Evolutionary conservation across 2,888 invertebrate species (phyloP).

Genomic region (Tenthredo mesomela): DNA sequence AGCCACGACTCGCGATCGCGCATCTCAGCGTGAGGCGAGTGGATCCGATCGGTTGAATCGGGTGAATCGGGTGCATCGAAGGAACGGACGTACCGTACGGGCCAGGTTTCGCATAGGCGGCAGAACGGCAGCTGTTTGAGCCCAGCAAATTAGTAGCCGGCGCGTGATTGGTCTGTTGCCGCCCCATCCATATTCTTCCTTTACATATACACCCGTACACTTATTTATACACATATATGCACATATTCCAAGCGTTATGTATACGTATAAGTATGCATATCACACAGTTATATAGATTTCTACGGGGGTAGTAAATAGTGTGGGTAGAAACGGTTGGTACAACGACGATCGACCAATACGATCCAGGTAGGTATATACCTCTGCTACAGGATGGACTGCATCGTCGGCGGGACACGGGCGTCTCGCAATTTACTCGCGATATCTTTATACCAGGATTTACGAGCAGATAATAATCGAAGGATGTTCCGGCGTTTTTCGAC

Average conservation of each 20-base stretch:
- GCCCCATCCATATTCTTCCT: constrained; percentile 74
- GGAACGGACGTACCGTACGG: background rate
- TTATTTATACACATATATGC: background rate
- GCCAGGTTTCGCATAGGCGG: constrained; percentile 73
- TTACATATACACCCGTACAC: background rate
- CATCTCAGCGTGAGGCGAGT: constrained; percentile 64
- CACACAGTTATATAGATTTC: background rate
- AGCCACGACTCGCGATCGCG: constrained; percentile 50
- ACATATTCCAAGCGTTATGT: background rate
- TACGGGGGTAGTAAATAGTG: background rate
- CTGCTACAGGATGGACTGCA: background rate
- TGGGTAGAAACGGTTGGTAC: constrained; percentile 19
- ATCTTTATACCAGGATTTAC: constrained; percentile 77
- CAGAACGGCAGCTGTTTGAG: constrained; percentile 77
- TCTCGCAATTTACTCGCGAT: constrained; percentile 76
- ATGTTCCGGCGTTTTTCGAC: constrained; percentile 75
- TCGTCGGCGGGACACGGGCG: constrained; percentile 2
- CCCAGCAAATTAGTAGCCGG: constrained; percentile 77
- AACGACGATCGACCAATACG: constrained; percentile 8
- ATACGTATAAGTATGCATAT: background rate
- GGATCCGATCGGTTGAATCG: constrained; percentile 39
- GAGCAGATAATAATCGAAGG: constrained; percentile 77
- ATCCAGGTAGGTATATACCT: constrained; percentile 15
- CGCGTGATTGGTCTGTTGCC: constrained; percentile 77
- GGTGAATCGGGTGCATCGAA: constrained; percentile 7